These are phyloP conservation scores for Phyllotreta cruciferae DNA, from an alignment of 2,888 invertebrate genomes.

Conservation along the genomic window DNA sequence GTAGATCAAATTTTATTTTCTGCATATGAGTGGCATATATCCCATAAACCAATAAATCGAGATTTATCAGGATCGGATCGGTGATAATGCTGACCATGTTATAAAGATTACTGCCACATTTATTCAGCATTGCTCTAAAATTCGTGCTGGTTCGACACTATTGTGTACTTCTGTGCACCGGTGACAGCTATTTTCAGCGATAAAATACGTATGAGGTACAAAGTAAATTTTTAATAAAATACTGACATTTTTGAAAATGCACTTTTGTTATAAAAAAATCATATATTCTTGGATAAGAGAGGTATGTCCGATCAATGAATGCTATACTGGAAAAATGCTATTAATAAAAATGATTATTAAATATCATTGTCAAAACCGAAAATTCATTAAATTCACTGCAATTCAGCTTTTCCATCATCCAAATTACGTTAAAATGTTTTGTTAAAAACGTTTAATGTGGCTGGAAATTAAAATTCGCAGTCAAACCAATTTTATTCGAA, in stretches of 20 bases:
- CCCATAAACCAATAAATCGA: constrained; percentile 33
- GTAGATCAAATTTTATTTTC: constrained; percentile 28
- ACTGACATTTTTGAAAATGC: too few relatives aligned
- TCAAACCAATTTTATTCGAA: constrained; percentile 13
- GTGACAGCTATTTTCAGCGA: constrained; percentile 38
- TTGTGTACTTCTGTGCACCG: constrained; percentile 40
- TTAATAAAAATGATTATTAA: constrained; percentile 14
- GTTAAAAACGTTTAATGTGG: constrained; percentile 14
- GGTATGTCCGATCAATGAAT: neutral
- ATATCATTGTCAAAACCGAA: constrained; percentile 17
- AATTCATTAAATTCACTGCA: constrained; percentile 11
- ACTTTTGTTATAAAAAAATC: too few relatives aligned
- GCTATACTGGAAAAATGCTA: too few relatives aligned
- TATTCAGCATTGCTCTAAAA: constrained; percentile 39
- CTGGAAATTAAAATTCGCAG: constrained; percentile 18
- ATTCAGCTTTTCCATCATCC: constrained; percentile 14
- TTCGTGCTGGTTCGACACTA: constrained; percentile 42
- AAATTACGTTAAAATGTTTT: constrained; percentile 12
- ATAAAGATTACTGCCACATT: constrained; percentile 35
- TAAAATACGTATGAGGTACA: neutral
- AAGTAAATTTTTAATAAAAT: too few relatives aligned
- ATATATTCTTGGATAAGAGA: too few relatives aligned
- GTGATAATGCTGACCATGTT: constrained; percentile 40
- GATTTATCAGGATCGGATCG: constrained; percentile 35
- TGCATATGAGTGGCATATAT: constrained; percentile 36